phyloP scores from a whole-genome alignment of 1,140 invertebrate species.

The Cherax quadricarinatus region DNA sequence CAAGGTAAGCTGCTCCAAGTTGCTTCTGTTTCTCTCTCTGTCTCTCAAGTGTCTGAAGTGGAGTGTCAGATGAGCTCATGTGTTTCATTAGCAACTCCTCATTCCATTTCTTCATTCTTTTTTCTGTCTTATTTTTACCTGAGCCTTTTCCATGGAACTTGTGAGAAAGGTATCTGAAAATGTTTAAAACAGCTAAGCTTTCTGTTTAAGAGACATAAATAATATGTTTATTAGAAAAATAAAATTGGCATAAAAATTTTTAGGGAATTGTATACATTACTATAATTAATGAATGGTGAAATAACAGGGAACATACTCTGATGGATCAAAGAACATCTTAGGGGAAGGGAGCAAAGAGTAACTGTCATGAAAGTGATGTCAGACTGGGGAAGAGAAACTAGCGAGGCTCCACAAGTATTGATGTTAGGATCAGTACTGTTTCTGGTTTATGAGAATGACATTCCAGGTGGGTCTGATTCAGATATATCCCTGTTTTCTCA shows the following conservation, averaged over 20 bases:
- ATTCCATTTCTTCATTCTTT: constrained; percentile 93
- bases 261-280: not conserved
- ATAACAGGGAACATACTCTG: too few species aligned
- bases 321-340: too few species aligned
- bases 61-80: constrained; percentile 99
- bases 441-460: too few species aligned
- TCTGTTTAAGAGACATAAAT: not conserved
- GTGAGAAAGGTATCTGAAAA: constrained; percentile 89
- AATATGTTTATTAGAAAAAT: not conserved
- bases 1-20: constrained; percentile 95
- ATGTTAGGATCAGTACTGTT: too few species aligned
- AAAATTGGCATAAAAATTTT: not conserved
- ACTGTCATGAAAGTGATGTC: too few species aligned
- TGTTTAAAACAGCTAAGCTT: too few species aligned
- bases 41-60: constrained; percentile 94
- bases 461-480: too few species aligned
- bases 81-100: constrained; percentile 91
- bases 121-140: constrained; percentile 99
- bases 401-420: too few species aligned
- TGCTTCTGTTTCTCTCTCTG: constrained; percentile 97
- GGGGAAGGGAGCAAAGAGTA: too few species aligned
- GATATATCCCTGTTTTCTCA: too few species aligned
- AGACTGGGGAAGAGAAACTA: too few species aligned
- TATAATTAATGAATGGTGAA: too few species aligned
- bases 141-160: constrained; percentile 99